Percentiles rank a stretch among this genome's conserved stretches.
Conservation (phyloP, 2,888 invertebrate genomes). For the Nebria salina region DNA sequence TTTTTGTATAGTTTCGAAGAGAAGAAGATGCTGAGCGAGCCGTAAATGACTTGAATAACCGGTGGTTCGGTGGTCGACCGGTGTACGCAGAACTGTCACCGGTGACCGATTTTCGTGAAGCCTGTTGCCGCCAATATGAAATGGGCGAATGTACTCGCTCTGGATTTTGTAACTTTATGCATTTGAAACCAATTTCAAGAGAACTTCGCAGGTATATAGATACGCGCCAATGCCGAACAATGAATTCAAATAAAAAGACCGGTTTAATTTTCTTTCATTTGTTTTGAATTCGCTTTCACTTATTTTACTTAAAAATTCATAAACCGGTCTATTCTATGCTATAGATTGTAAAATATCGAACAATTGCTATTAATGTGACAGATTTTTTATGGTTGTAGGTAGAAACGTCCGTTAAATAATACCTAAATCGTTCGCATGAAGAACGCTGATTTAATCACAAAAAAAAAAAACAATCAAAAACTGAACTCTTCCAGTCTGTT, state of each 20-base stretch:
- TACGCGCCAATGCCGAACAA: background rate
- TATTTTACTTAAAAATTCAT: background rate
- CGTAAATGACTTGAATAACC: slow-evolving; percentile 95
- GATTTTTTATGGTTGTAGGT: slow-evolving; percentile 33
- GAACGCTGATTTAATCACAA: slow-evolving; percentile 7
- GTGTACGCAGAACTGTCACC: slow-evolving; percentile 98
- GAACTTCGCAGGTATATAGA: slow-evolving; percentile 81
- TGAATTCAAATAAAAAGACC: slow-evolving; percentile 8
- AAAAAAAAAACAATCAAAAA: background rate
- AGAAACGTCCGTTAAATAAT: slow-evolving; percentile 21
- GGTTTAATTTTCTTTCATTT: slow-evolving; percentile 5
- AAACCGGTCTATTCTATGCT: slow-evolving; percentile 10
- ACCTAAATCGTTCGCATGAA: slow-evolving; percentile 18
- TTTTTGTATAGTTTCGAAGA: slow-evolving; percentile 77
- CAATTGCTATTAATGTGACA: slow-evolving; percentile 20
- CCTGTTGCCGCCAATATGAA: slow-evolving; percentile 99
- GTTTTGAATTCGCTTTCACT: slow-evolving; percentile 5
- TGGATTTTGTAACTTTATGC: slow-evolving; percentile 99
- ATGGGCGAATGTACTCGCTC: slow-evolving; percentile 99
- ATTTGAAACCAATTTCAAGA: slow-evolving; percentile 96
- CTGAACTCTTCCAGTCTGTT: slow-evolving; percentile 17
- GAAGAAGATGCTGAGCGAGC: slow-evolving; percentile 99
- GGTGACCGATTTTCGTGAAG: slow-evolving; percentile 99
- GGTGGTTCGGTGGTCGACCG: slow-evolving; percentile 98
- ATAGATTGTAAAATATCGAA: background rate